Evolutionary conservation across 1,140 invertebrate genomes (phyloP).

Genomic region (Xylocopa sonorina): DNA sequence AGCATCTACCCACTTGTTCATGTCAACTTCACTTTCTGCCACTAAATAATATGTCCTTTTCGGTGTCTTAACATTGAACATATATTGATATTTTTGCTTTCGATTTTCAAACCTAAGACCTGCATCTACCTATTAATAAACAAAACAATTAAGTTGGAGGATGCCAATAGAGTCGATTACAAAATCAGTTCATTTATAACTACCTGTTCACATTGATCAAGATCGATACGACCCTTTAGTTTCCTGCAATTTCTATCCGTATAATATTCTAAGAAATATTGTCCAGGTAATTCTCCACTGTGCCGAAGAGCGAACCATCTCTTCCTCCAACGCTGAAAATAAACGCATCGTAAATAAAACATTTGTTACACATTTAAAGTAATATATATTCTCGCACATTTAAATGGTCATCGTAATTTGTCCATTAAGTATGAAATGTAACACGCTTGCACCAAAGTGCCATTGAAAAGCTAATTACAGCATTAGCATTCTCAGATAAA

Average conservation of each 20-base stretch:
- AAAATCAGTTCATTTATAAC: conserved; percentile 34
- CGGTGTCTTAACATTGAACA: conserved; percentile 95
- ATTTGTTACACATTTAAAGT: background rate
- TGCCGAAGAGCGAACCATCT: conserved; percentile 96
- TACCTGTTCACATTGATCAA: conserved; percentile 98
- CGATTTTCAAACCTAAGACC: conserved; percentile 91
- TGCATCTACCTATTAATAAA: conserved; percentile 87
- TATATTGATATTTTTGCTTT: conserved; percentile 91
- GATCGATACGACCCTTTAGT: conserved; percentile 94
- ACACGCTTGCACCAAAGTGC: background rate
- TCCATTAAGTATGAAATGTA: background rate
- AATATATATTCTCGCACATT: background rate
- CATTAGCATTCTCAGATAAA: background rate
- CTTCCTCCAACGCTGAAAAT: conserved; percentile 93
- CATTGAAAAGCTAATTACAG: background rate
- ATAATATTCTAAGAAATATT: conserved; percentile 97
- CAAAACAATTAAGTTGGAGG: conserved; percentile 24
- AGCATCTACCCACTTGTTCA: conserved; percentile 97
- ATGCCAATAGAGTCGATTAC: background rate
- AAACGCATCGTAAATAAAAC: conserved; percentile 21
- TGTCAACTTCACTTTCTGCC: conserved; percentile 94
- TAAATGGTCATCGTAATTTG: background rate
- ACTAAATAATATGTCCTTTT: conserved; percentile 95
- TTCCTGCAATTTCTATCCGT: conserved; percentile 92
- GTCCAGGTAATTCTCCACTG: conserved; percentile 94